phyloP scores from a whole-genome alignment of 1,140 invertebrate genomes.

The Asobara japonica region DNA sequence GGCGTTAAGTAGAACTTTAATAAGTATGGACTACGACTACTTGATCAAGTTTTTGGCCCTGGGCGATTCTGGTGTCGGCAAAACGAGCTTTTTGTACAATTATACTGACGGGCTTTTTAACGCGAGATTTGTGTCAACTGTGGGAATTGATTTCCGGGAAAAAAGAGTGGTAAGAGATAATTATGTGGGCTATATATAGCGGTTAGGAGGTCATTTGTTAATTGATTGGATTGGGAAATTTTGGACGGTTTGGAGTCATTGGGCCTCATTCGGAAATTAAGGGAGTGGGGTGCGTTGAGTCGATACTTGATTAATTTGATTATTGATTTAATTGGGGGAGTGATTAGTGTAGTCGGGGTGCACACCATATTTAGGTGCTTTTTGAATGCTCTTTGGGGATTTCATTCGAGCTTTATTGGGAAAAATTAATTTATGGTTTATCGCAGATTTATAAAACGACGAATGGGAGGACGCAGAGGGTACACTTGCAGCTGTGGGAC shows the following conservation, averaged over 20 bases:
- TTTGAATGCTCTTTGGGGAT: constrained; percentile 18
- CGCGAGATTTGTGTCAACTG: constrained; percentile 94
- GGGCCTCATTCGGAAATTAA: too few relatives aligned
- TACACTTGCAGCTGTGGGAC: constrained; percentile 95
- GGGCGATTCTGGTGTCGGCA: constrained; percentile 93
- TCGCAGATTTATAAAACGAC: constrained; percentile 77
- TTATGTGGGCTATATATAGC: constrained; percentile 10
- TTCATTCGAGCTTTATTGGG: constrained; percentile 17
- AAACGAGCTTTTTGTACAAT: constrained; percentile 93
- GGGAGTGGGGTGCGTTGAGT: too few relatives aligned
- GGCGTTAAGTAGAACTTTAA: background rate
- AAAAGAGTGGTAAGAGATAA: constrained; percentile 85
- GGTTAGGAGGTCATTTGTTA: too few relatives aligned
- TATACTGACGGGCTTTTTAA: constrained; percentile 95
- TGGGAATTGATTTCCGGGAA: constrained; percentile 97
- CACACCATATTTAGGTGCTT: too few relatives aligned
- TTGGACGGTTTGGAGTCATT: too few relatives aligned
- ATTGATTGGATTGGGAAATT: too few relatives aligned
- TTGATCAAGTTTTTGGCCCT: constrained; percentile 95
- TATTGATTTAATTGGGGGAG: too few relatives aligned
- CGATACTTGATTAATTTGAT: too few relatives aligned
- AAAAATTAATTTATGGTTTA: constrained; percentile 10
- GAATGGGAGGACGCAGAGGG: constrained; percentile 82
- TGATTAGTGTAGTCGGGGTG: too few relatives aligned
- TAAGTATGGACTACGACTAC: constrained; percentile 92